Evolutionary conservation across 2,113 vertebrate species (phyloP), one percentile per base, ranked within the genome.

Genomic region (Muntiacus muntjak): DNA sequence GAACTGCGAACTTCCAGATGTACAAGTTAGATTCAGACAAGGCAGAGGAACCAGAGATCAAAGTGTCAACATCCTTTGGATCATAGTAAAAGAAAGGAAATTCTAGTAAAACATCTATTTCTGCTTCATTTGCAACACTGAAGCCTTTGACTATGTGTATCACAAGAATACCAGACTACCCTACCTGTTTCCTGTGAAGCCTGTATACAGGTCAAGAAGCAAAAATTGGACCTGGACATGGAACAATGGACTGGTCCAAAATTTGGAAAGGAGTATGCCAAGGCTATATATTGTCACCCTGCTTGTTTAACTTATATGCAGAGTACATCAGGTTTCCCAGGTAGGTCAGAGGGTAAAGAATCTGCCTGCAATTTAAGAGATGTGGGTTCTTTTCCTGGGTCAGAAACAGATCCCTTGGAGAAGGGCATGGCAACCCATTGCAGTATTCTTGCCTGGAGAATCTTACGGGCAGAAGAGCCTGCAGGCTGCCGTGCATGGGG

Each of bases 401-500:
- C 1, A 1, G 36, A 43, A 71, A 71, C 36, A 43, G 71, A 43
- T 74, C 21, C 21, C 11, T 43, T 74, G 21, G 21, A 43, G 21
- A 43, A 74, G 11, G 23, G 12, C 36, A 43, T 43, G 21, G 36
- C 19, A 74, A 74, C 36, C 6, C 36, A 40, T 43, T 30, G 67
- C 23, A 25, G 36, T 43, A 43, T 74, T 25, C 36, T 74, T 74
- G 36, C 71, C 36, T 43, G 71, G 36, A 25, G 36, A 74, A 74
- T 43, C 36, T 43, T 43, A 74, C 0, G 0, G 36, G 14, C 21
- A 74, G 71, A 43, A 40, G 36, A 43, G 11, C 36, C 71, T 3
- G 36, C 11, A 74, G 21, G 36, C 21, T 40, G 36, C 67, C 40
- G 1, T 23, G 6, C 36, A 13, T 6, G 25, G 19, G 5, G 36